Evolutionary conservation across 1,140 invertebrate genomes (phyloP).

Genomic region (Drosophila tristis): DNA sequence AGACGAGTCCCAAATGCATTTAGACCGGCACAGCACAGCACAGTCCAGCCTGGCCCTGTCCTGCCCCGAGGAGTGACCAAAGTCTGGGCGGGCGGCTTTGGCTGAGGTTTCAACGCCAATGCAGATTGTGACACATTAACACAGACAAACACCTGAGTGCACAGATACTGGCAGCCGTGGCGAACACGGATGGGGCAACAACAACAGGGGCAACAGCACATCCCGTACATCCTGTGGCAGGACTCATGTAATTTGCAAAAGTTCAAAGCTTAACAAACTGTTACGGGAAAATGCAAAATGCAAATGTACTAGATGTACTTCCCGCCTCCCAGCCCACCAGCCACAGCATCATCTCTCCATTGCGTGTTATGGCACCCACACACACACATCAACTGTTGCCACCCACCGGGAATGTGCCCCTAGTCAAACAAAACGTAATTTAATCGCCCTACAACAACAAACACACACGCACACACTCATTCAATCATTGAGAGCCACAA

Average conservation of each 20-base stretch:
- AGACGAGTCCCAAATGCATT: slow-evolving; percentile 55
- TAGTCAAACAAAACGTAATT: slow-evolving; percentile 66
- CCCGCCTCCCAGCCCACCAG: background rate
- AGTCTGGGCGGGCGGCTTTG: slow-evolving; percentile 8
- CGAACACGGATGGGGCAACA: background rate
- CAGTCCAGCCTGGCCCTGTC: background rate
- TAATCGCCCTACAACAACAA: slow-evolving; percentile 55
- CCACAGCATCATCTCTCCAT: background rate
- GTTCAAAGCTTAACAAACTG: slow-evolving; percentile 82
- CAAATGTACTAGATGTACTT: slow-evolving; percentile 57
- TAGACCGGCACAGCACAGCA: slow-evolving; percentile 15
- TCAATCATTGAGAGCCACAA: slow-evolving; percentile 53
- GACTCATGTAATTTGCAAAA: slow-evolving; percentile 79
- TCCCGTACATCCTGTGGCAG: slow-evolving; percentile 63
- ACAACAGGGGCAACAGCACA: slow-evolving; percentile 36
- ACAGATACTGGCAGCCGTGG: background rate
- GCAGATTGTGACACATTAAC: slow-evolving; percentile 68
- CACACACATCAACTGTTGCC: background rate
- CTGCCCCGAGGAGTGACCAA: background rate
- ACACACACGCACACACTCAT: slow-evolving; percentile 24
- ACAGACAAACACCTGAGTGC: slow-evolving; percentile 55
- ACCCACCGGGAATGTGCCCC: background rate
- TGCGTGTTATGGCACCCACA: slow-evolving; percentile 12
- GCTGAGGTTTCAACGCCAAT: slow-evolving; percentile 49
- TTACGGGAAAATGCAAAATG: slow-evolving; percentile 72